Evolutionary conservation across 1,140 invertebrate genomes (phyloP).

Genomic region (Camponotus pennsylvanicus): DNA sequence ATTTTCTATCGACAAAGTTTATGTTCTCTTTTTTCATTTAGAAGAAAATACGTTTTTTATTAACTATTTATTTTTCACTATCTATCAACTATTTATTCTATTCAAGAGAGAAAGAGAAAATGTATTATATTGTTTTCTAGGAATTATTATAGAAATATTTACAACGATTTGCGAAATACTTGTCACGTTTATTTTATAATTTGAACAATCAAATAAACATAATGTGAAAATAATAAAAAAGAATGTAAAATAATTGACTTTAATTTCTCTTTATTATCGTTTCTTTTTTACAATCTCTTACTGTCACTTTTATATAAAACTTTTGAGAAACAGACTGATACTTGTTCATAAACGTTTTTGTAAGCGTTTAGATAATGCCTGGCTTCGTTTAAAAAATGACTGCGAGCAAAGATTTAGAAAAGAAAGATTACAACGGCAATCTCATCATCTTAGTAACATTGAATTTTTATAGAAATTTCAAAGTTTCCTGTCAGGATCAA

Average conservation of each 20-base stretch:
- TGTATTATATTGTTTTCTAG: not conserved
- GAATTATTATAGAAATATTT: not conserved
- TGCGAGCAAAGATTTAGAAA: not conserved
- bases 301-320: not conserved
- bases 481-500: conserved; percentile 2
- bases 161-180: not conserved
- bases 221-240: not conserved
- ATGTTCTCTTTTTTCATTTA: not conserved
- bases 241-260: not conserved
- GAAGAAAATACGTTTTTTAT: not conserved
- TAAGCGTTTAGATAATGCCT: conserved; percentile 1
- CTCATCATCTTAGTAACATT: not conserved
- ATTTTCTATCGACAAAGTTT: not conserved
- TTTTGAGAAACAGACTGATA: conserved; percentile 15
- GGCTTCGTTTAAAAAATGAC: conserved; percentile 1
- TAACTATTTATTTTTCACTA: not conserved
- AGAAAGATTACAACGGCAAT: not conserved
- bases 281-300: not conserved
- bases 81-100: not conserved
- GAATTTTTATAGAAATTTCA: conserved; percentile 9
- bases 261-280: not conserved
- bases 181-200: not conserved
- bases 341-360: conserved; percentile 1
- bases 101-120: not conserved
- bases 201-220: not conserved